Percentiles rank a stretch among this genome's conserved stretches.
Evolutionary conservation across 1,140 invertebrate genomes (phyloP).

Genomic region (Phortica variegata): DNA sequence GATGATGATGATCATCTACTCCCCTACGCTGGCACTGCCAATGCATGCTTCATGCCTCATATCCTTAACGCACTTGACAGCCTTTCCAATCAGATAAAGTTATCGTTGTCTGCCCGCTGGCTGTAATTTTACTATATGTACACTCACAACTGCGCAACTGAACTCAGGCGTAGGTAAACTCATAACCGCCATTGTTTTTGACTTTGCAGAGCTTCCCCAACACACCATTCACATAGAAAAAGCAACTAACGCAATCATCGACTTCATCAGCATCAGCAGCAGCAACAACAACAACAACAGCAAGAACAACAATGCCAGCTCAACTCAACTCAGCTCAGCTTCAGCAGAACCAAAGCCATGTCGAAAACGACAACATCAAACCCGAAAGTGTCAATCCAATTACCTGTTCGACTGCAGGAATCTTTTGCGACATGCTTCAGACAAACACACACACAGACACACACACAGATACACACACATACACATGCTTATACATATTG

Average conservation of each 20-base stretch:
- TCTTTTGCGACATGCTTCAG: conserved; percentile 55
- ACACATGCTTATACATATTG: too few relatives aligned
- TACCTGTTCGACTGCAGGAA: conserved; percentile 52
- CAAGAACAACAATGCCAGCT: conserved; percentile 34
- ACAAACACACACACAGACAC: too few relatives aligned
- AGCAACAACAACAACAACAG: conserved; percentile 7
- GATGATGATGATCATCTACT: background rate
- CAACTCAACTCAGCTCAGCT: conserved; percentile 23
- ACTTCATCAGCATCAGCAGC: conserved; percentile 31
- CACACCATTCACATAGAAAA: conserved; percentile 26
- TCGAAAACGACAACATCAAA: conserved; percentile 30
- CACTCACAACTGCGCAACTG: background rate
- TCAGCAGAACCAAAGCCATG: conserved; percentile 4
- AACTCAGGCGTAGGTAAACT: too few relatives aligned
- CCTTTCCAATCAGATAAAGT: conserved; percentile 34
- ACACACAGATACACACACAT: too few relatives aligned
- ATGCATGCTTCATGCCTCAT: background rate
- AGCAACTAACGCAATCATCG: conserved; percentile 52
- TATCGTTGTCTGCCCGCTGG: conserved; percentile 33
- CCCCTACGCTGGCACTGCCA: conserved; percentile 6
- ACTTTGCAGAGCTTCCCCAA: background rate
- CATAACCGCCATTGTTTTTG: background rate
- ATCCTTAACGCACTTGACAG: background rate
- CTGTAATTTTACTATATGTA: conserved; percentile 30
- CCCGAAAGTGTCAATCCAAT: conserved; percentile 54